Evolutionary conservation across 2,888 invertebrate genomes (phyloP), one percentile per base, ranked within the genome.

Genomic region (Aricia artaxerxes): DNA sequence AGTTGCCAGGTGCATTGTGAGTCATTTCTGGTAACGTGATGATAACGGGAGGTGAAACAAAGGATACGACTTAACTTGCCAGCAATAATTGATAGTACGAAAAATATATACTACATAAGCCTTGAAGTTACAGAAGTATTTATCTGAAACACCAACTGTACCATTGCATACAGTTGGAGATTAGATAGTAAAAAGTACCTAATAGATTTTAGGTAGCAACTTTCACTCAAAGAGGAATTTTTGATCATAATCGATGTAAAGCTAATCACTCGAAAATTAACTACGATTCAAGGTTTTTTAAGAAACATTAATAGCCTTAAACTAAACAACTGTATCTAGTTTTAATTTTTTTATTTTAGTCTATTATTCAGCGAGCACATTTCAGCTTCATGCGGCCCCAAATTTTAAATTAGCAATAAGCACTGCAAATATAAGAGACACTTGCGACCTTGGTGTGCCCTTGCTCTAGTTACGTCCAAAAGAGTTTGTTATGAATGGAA

Each of bases 401-500:
- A 16, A 57, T 57, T 57, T 57, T 57, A 16, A 57, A 57, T 57
- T 16, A 57, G 57, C 57, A 16, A 57, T 57, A 57, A 57, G 16
- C 16, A 16, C 57, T 57, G 53, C 11, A 53, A 53, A 53, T 16
- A 13, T 57, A 13, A 53, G 57, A 57, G 16, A 57, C 57, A 16
- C 57, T 57, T 57, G 9, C 72, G 72, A 72, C 38, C 73, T 73
- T 73, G 73, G n/a, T n/a, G 44, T 73, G 73, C 44, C 73, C 73
- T 73, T 73, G 73, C 40, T 73, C 73, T 73, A 73, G 73, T 40
- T 73, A 6, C 73, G 6, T n/a, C 16, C 4, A 40, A 73, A 72
- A 31, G 31, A 72, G 16, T n/a, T 38, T 73, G 38, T 73, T 40
- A 73, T 73, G 73, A 73, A 73, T 73, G 73, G 5, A 73, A 40